Evolutionary conservation across 2,113 vertebrate genomes (phyloP).

Genomic region (Coturnix japonica): DNA sequence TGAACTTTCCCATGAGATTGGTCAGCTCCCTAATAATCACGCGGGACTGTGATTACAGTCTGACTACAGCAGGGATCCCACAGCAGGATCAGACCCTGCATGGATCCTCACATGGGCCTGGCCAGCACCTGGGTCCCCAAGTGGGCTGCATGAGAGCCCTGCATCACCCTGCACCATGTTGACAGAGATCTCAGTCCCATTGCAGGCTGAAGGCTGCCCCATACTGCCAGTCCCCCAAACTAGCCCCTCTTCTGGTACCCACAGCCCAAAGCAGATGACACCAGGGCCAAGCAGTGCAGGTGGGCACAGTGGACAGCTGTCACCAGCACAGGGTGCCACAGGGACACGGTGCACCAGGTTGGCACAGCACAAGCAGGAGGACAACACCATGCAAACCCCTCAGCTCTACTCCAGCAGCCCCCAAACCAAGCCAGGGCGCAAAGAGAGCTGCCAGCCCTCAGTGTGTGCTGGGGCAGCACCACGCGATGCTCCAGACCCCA

Average conservation of each 20-base stretch:
- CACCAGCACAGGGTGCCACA: fast-evolving
- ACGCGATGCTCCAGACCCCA: fast-evolving
- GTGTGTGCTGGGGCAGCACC: background rate
- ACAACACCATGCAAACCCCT: background rate
- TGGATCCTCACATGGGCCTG: fast-evolving
- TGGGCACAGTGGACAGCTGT: background rate
- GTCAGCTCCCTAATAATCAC: background rate
- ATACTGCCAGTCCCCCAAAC: background rate
- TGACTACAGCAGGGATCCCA: background rate
- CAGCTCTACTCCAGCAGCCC: background rate
- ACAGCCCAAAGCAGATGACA: fast-evolving
- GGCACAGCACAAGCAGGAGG: background rate
- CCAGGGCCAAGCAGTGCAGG: fast-evolving
- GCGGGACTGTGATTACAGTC: too few relatives aligned
- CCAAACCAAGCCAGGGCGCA: background rate
- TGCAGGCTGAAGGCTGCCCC: background rate
- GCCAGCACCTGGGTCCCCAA: background rate
- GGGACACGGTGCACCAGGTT: background rate
- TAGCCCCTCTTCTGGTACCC: background rate
- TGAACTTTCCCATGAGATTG: background rate
- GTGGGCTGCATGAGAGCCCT: fast-evolving
- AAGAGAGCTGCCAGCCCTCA: background rate
- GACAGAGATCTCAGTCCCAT: fast-evolving
- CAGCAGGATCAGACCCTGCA: background rate
- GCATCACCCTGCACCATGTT: background rate